Evolutionary conservation across 2,113 vertebrate species (phyloP).

Genomic region (Callaeas wilsoni): DNA sequence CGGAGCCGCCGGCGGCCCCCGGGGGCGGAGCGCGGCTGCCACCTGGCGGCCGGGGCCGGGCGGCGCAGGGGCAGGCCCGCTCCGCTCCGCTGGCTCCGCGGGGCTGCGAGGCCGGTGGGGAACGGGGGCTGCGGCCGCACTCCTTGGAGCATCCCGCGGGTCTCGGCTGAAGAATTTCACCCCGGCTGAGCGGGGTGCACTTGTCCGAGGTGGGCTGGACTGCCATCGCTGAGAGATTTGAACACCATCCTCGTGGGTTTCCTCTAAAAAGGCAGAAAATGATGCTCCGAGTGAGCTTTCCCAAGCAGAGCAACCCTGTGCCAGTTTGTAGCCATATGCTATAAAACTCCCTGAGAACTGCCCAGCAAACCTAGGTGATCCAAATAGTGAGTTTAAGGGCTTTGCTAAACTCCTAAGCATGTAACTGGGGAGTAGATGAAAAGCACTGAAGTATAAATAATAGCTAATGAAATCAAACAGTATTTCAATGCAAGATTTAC

Average conservation of each 20-base stretch:
- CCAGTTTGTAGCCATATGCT: accelerated
- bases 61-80: too few species aligned
- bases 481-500: background rate
- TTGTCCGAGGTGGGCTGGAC: background rate
- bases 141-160: background rate
- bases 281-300: background rate
- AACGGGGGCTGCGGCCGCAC: too few species aligned
- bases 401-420: background rate
- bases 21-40: background rate
- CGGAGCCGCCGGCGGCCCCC: too few species aligned
- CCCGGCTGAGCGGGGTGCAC: accelerated
- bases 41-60: background rate
- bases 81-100: too few species aligned
- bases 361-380: background rate
- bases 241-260: too few species aligned
- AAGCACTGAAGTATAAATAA: background rate
- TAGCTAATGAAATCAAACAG: background rate
- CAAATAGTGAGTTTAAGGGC: background rate
- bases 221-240: background rate
- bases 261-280: background rate
- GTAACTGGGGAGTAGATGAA: background rate
- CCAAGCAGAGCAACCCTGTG: background rate
- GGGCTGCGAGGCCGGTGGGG: too few species aligned
- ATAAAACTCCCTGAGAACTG: background rate
- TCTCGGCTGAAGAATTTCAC: background rate